phyloP scores from a whole-genome alignment of 2,888 invertebrate genomes.

The Hirudinaria manillensis region DNA sequence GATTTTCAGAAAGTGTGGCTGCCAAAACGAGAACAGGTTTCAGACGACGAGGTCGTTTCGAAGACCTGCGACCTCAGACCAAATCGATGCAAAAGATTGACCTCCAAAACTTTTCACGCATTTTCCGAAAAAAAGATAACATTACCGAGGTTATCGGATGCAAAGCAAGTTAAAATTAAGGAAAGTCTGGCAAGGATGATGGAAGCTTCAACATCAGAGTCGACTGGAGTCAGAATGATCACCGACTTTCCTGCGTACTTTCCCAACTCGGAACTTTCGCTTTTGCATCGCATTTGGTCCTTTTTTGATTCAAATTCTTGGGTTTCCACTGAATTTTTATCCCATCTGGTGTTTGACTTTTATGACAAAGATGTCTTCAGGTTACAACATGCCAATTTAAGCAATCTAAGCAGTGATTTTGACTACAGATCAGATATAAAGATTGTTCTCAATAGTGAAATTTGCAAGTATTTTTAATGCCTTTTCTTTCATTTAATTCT shows the following conservation, averaged over 20 bases:
- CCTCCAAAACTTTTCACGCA: not conserved
- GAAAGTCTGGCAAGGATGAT: not conserved
- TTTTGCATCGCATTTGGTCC: not conserved
- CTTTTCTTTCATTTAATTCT: too few species aligned
- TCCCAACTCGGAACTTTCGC: not conserved
- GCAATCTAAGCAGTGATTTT: too few species aligned
- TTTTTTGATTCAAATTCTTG: not conserved
- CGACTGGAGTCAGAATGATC: not conserved
- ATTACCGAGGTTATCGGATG: too few species aligned
- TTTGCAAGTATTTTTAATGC: too few species aligned
- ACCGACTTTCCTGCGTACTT: not conserved
- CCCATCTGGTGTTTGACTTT: not conserved
- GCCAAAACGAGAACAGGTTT: not conserved
- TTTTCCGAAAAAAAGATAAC: too few species aligned
- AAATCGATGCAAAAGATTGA: not conserved
- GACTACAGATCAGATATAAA: too few species aligned
- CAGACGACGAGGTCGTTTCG: not conserved
- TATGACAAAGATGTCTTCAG: not conserved
- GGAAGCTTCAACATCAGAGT: not conserved
- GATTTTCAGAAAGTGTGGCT: not conserved
- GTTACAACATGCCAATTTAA: not conserved
- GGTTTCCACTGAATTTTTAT: not conserved
- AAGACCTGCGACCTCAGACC: not conserved
- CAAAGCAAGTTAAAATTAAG: too few species aligned
- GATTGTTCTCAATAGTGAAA: too few species aligned